Base-by-base conservation (phyloP, 2,797 vertebrate species). In the Syngnathus rostellatus region DNA sequence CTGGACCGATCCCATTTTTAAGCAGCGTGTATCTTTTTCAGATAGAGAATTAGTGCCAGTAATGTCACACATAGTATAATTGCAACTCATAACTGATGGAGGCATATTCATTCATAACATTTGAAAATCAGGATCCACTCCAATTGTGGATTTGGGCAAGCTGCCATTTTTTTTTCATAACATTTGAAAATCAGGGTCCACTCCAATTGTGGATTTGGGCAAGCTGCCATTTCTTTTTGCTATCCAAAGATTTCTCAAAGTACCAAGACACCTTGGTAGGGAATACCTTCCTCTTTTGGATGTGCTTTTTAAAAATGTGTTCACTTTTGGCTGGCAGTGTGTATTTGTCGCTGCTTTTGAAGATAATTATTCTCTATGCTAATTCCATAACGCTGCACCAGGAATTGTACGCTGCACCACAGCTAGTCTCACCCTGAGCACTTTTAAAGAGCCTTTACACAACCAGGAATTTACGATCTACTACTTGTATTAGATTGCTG, bases 301-400 rank as follows among this genome's bases (percentile, higher is more conserved):
- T 68, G 68, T 45, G 7, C 21, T 37, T 70, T 67, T 57, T n/a
- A 14, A 6, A 31, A 68, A 23, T 21, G 6, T 72, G 64, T 74
- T 65, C 68, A 43, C 64, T 58, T 68, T 21, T 19, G 65, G 69
- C 60, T 39, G 50, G 43, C 54, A 66, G 69, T 62, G 65, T 58
- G 68, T 62, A 14, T 19, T 70, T 37, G 62, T 76, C 77, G 72
- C 74, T 80, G 64, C 69, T 70, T 48, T 66, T 66, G 68, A 75
- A 82, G 69, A 81, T 83, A 80, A 83, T 84, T 72, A 46, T 25
- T 71, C 69, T 83, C 48, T 62, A n/a, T 79, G 74, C 78, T 77
- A 69, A 81, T 80, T 84, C 77, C 80, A 38, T 83, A 86, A 84
- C 83, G 39, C 78, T 63, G 53, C 74, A 25, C 69, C 68, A 68